Conservation (phyloP, 2,797 vertebrate genomes). For the Arrhamphus sclerolepis region DNA sequence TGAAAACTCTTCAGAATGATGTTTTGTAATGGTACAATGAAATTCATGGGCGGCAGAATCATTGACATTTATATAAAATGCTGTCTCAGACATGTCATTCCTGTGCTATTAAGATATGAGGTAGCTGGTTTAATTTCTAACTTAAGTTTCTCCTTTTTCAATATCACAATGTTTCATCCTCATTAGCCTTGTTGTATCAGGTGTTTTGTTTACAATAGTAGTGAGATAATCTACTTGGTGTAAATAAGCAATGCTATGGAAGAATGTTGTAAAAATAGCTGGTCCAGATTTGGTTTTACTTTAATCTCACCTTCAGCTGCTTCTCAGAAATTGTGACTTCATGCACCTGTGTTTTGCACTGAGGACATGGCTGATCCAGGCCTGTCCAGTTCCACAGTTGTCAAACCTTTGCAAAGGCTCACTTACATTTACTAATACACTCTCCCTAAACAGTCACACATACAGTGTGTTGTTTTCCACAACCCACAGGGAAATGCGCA, state of each 20-base stretch:
- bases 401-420: background rate
- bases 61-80: too few species aligned
- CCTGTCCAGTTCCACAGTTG: slow-evolving; percentile 10
- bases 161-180: slow-evolving; percentile 8
- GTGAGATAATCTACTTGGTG: background rate
- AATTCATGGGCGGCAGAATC: too few species aligned
- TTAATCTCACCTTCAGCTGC: slow-evolving; percentile 21
- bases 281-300: slow-evolving; percentile 15
- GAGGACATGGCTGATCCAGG: slow-evolving; percentile 19
- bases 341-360: slow-evolving; percentile 18
- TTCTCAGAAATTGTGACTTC: slow-evolving; percentile 30
- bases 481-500: background rate
- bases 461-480: slow-evolving; percentile 10
- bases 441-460: background rate
- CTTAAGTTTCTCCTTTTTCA: slow-evolving; percentile 4
- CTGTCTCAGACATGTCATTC: too few species aligned
- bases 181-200: background rate
- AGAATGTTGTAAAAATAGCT: background rate
- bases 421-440: slow-evolving; percentile 1
- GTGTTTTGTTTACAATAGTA: slow-evolving; percentile 17
- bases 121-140: background rate
- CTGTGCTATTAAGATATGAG: background rate
- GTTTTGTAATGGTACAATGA: background rate
- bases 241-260: slow-evolving; percentile 19
- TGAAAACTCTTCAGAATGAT: too few species aligned